Percentiles rank a stretch among this genome's conserved stretches.
phyloP scores from a whole-genome alignment of 2,113 vertebrate genomes.

The Corynorhinus townsendii region DNA sequence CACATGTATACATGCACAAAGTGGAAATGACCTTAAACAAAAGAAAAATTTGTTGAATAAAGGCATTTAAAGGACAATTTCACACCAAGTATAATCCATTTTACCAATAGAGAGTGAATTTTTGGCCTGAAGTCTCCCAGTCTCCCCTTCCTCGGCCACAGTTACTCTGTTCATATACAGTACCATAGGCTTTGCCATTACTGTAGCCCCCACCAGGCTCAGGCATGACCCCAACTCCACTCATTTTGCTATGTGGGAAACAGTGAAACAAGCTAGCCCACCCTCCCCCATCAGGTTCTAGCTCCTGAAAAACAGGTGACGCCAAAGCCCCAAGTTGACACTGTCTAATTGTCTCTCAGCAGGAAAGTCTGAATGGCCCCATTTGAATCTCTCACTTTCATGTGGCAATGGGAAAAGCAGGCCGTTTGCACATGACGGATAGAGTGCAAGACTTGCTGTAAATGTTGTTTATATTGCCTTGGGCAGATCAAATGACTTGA shows the following conservation, averaged over 20 bases:
- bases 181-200: background rate
- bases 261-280: background rate
- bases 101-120: background rate
- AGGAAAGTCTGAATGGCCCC: conserved; percentile 68
- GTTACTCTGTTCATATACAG: background rate
- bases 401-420: conserved; percentile 72
- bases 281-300: conserved; percentile 36
- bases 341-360: conserved; percentile 65
- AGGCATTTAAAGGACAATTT: background rate
- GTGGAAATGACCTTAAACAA: background rate
- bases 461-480: conserved; percentile 68
- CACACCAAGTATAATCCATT: background rate
- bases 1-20: background rate
- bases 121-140: background rate
- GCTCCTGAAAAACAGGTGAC: conserved; percentile 18
- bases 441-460: conserved; percentile 75
- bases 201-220: background rate
- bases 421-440: conserved; percentile 72
- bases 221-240: background rate
- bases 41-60: background rate
- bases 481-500: conserved; percentile 76
- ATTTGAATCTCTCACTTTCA: conserved; percentile 74
- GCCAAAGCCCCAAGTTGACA: conserved; percentile 33
- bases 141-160: background rate
- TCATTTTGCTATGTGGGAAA: background rate